These are phyloP conservation scores for Petromus typicus DNA, from an alignment of 2,113 vertebrate species.

Conservation along the genomic window DNA sequence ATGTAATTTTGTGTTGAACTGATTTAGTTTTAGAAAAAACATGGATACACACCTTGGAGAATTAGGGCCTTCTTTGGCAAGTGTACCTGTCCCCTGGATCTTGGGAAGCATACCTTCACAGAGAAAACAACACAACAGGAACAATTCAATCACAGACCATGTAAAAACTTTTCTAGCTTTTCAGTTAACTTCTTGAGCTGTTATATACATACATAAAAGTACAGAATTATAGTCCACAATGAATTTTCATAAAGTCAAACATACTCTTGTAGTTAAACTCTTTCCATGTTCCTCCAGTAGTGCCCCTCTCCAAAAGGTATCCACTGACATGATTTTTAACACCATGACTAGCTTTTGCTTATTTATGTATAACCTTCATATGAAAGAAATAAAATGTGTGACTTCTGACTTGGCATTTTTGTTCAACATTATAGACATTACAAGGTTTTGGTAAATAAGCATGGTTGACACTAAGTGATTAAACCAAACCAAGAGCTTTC, in stretches of 20 bases:
- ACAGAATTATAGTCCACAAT: background rate
- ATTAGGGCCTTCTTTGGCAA: constrained; percentile 79
- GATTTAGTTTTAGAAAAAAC: constrained; percentile 44
- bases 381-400: background rate
- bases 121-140: constrained; percentile 63
- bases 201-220: background rate
- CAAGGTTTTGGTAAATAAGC: background rate
- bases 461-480: background rate
- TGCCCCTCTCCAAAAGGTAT: background rate
- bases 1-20: background rate
- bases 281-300: background rate
- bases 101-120: constrained; percentile 83
- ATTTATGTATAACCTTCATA: background rate
- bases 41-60: constrained; percentile 84
- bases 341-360: background rate
- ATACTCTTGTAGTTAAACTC: background rate
- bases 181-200: background rate
- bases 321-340: background rate
- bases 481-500: constrained; percentile 4
- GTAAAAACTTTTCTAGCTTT: background rate
- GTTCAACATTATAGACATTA: background rate
- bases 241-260: background rate
- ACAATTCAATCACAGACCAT: background rate
- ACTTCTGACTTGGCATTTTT: background rate
- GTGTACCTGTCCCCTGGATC: constrained; percentile 65